phyloP scores from a whole-genome alignment of 2,888 invertebrate genomes.

The Spodoptera littoralis region DNA sequence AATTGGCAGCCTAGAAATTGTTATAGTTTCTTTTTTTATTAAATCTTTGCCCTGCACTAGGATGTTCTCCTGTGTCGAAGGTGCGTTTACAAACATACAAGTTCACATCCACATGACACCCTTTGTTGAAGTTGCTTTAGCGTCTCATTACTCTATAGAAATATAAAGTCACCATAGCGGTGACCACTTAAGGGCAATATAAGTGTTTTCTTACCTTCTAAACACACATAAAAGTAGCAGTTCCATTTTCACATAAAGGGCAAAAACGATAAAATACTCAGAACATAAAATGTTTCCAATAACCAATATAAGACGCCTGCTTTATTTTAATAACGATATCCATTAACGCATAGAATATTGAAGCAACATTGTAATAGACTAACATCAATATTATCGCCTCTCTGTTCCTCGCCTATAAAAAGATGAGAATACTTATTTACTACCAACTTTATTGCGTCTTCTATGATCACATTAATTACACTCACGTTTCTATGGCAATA shows the following conservation, averaged over 20 bases:
- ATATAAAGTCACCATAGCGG: too few relatives aligned
- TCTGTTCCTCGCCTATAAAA: slow-evolving; percentile 70
- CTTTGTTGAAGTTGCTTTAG: too few relatives aligned
- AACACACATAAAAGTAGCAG: too few relatives aligned
- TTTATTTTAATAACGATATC: slow-evolving; percentile 44
- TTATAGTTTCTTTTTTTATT: too few relatives aligned
- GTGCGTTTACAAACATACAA: too few relatives aligned
- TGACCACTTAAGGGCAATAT: too few relatives aligned
- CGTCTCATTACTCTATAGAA: too few relatives aligned
- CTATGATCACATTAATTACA: slow-evolving; percentile 74
- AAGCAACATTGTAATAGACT: slow-evolving; percentile 67
- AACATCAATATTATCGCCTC: slow-evolving; percentile 66
- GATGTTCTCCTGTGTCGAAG: too few relatives aligned
- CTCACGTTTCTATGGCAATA: slow-evolving; percentile 64
- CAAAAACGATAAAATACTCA: slow-evolving; percentile 13
- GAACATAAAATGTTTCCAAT: slow-evolving; percentile 24
- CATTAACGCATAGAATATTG: slow-evolving; percentile 65
- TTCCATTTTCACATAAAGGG: slow-evolving; percentile 1
- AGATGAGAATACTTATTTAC: slow-evolving; percentile 75
- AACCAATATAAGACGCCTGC: slow-evolving; percentile 36
- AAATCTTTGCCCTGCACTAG: too few relatives aligned
- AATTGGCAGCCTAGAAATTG: too few relatives aligned
- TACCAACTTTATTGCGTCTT: slow-evolving; percentile 71
- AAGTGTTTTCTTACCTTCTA: too few relatives aligned
- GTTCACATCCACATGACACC: too few relatives aligned